These are phyloP conservation scores for Cosmopolites sordidus DNA, from an alignment of 2,888 invertebrate species.

Conservation along the genomic window DNA sequence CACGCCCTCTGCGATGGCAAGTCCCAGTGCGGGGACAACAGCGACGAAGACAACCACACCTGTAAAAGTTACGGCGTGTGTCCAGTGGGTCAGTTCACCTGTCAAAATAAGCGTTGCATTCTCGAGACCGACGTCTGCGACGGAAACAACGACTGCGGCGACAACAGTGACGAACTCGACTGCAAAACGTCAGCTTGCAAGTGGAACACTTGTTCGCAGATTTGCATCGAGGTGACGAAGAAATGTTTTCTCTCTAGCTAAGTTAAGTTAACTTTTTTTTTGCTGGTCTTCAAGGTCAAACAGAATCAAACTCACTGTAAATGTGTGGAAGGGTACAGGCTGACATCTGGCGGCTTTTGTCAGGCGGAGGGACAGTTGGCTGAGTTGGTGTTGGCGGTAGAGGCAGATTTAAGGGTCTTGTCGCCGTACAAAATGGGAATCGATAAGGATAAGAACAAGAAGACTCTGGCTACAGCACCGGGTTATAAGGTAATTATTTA, in stretches of 20 bases:
- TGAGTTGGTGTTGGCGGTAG: conserved; percentile 61
- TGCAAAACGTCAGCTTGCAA: conserved; percentile 50
- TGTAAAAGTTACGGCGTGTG: conserved; percentile 41
- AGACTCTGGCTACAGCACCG: conserved; percentile 43
- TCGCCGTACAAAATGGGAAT: conserved; percentile 58
- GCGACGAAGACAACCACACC: conserved; percentile 58
- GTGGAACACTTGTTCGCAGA: conserved; percentile 75
- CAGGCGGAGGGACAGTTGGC: conserved; percentile 56
- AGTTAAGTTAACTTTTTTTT: conserved; percentile 4
- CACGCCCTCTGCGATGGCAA: conserved; percentile 64
- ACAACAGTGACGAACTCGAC: conserved; percentile 48
- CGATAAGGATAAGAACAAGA: conserved; percentile 43
- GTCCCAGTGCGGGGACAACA: conserved; percentile 68
- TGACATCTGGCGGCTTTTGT: conserved; percentile 52
- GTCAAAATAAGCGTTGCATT: conserved; percentile 55
- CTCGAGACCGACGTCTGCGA: conserved; percentile 56
- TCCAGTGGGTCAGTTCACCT: conserved; percentile 46
- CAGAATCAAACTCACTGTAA: conserved; percentile 55
- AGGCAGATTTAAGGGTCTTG: conserved; percentile 54
- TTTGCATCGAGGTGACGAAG: conserved; percentile 57
- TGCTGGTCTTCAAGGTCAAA: too few relatives aligned
- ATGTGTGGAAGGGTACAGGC: conserved; percentile 59
- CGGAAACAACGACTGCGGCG: conserved; percentile 54
- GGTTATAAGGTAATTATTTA: conserved; percentile 46
- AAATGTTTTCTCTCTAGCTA: not conserved